These are phyloP conservation scores for Punctoribates punctum DNA, from an alignment of 2,888 invertebrate genomes.

Conservation along the genomic window DNA sequence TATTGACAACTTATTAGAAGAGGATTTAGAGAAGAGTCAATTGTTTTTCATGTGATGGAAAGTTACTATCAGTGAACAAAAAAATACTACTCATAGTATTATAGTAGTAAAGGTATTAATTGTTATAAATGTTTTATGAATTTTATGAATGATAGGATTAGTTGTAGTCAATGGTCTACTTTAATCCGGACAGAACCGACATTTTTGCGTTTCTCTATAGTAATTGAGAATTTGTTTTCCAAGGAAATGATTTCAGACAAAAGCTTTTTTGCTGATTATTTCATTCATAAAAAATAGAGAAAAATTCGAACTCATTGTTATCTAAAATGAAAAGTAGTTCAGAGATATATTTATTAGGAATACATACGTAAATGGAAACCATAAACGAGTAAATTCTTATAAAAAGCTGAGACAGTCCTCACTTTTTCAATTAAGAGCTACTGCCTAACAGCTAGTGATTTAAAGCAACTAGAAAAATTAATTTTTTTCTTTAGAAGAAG, in stretches of 20 bases:
- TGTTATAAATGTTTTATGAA: neutral
- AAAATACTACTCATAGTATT: no score
- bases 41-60: no score
- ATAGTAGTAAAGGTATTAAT: no score
- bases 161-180: neutral
- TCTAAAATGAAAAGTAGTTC: constrained; percentile 31
- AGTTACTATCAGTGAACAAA: no score
- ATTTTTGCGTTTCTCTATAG: neutral
- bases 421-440: neutral
- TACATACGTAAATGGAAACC: neutral
- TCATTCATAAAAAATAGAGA: constrained; percentile 25
- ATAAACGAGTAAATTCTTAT: neutral
- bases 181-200: constrained; percentile 18
- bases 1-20: no score
- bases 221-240: neutral
- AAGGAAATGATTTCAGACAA: constrained; percentile 25
- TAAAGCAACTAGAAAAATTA: neutral
- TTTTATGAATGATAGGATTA: neutral
- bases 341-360: neutral
- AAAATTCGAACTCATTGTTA: constrained; percentile 28
- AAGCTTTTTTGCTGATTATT: neutral
- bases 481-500: neutral
- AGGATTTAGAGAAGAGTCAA: no score
- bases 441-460: neutral
- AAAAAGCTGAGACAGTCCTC: no score